Conservation (phyloP, 2,888 invertebrate genomes). For the Cephus spinipes region DNA sequence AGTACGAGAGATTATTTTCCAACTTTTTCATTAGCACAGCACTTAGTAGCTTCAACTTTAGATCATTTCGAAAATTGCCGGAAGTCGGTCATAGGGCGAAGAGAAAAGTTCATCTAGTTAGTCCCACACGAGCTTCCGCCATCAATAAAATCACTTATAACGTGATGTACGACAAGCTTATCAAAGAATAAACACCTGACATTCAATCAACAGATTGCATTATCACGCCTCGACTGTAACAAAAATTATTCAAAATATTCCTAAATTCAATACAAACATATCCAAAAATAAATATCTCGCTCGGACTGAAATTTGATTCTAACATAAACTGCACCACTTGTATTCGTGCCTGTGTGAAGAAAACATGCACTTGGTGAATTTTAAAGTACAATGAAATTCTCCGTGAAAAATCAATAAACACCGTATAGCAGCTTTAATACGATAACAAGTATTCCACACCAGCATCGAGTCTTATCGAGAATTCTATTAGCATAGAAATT, state of each 20-base stretch:
- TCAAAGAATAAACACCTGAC: neutral
- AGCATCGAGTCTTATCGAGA: neutral
- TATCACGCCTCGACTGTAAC: neutral
- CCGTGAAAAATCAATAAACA: neutral
- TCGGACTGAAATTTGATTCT: neutral
- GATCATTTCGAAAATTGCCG: neutral
- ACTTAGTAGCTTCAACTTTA: neutral
- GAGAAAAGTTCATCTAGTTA: neutral
- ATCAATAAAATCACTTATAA: neutral
- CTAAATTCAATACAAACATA: neutral
- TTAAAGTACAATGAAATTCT: neutral
- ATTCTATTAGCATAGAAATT: neutral
- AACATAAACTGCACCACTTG: neutral
- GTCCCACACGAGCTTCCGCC: neutral
- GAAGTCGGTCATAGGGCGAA: neutral
- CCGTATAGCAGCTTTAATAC: neutral
- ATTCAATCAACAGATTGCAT: neutral
- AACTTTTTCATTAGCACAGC: neutral
- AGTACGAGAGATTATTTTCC: neutral
- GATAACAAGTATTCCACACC: neutral
- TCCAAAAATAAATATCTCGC: neutral
- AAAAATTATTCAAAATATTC: neutral
- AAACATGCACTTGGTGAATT: neutral
- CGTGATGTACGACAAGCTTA: neutral
- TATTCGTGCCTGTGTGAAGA: neutral